Conservation (phyloP, 2,888 invertebrate species). For the Tenthredo notha region DNA sequence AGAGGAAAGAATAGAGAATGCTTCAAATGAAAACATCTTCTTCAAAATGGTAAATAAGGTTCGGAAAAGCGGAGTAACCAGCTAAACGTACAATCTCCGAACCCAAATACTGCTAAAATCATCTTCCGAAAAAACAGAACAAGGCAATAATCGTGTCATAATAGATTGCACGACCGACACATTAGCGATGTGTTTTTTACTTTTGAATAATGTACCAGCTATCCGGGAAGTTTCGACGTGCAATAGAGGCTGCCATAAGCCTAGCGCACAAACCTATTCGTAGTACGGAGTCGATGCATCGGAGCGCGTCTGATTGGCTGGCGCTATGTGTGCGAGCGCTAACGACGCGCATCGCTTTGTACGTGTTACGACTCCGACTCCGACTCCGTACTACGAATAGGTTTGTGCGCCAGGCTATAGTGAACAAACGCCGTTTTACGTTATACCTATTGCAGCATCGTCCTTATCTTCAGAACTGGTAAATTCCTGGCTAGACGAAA, state of each 20-base stretch:
- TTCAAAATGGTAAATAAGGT: not conserved
- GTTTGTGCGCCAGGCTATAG: too few species aligned
- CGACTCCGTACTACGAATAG: too few species aligned
- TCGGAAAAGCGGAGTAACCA: conserved; percentile 4
- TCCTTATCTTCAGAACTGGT: conserved; percentile 6
- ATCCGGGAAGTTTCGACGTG: conserved; percentile 14
- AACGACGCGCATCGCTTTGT: too few species aligned
- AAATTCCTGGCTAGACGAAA: not conserved
- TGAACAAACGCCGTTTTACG: not conserved
- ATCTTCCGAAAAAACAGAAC: not conserved
- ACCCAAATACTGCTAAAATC: not conserved
- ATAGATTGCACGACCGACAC: conserved; percentile 28
- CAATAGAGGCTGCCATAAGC: not conserved
- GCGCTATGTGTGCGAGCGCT: too few species aligned
- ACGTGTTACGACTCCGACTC: too few species aligned
- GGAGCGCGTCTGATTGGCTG: too few species aligned
- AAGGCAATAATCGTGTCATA: not conserved
- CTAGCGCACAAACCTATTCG: too few species aligned
- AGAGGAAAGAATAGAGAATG: not conserved
- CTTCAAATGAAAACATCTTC: not conserved
- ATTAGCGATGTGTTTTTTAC: conserved; percentile 1
- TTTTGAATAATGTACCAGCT: not conserved
- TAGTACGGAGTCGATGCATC: too few species aligned
- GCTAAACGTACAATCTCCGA: not conserved
- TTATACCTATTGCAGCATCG: not conserved